Percentiles rank a stretch among this genome's conserved stretches.
Evolutionary conservation across 64 coral and sea anemone genomes (phyloP).

Genomic region (Stylophora pistillata): DNA sequence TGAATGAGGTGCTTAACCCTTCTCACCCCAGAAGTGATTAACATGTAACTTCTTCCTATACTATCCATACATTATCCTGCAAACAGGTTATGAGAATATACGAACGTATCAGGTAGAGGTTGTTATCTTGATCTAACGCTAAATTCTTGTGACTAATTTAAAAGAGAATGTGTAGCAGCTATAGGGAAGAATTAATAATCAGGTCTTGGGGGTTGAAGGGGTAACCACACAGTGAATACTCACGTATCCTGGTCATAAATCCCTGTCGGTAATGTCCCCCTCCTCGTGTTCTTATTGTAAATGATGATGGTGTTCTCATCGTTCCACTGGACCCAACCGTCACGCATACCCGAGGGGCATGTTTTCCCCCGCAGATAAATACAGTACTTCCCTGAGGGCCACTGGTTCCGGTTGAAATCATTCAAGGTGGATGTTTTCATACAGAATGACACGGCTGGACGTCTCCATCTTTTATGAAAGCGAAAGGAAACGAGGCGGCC

Average conservation of each 20-base stretch:
- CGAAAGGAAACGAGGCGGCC: not conserved
- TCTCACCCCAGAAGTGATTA: too few relatives aligned
- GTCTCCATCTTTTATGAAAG: constrained; percentile 35
- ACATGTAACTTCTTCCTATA: too few relatives aligned
- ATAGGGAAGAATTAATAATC: too few relatives aligned
- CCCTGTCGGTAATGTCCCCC: constrained; percentile 53
- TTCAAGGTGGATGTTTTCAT: constrained; percentile 38
- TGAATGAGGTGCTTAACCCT: too few relatives aligned
- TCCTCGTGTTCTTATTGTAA: constrained; percentile 34
- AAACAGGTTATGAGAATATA: too few relatives aligned
- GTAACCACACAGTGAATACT: not conserved
- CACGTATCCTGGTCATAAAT: constrained; percentile 53
- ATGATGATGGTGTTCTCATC: constrained; percentile 31
- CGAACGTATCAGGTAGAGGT: too few relatives aligned
- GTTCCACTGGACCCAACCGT: constrained; percentile 63
- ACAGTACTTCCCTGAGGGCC: constrained; percentile 68
- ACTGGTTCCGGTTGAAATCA: constrained; percentile 1
- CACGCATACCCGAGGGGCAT: constrained; percentile 36
- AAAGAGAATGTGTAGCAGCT: too few relatives aligned
- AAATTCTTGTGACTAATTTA: too few relatives aligned
- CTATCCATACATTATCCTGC: too few relatives aligned
- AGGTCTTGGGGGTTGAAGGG: too few relatives aligned
- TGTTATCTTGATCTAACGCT: too few relatives aligned
- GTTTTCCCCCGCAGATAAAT: constrained; percentile 25
- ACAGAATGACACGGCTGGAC: constrained; percentile 62